A percentile compares a stretch with the other conserved stretches of the same genome.
Evolutionary conservation across 2,888 invertebrate genomes (phyloP).

Genomic region (Aporophyla nigra): DNA sequence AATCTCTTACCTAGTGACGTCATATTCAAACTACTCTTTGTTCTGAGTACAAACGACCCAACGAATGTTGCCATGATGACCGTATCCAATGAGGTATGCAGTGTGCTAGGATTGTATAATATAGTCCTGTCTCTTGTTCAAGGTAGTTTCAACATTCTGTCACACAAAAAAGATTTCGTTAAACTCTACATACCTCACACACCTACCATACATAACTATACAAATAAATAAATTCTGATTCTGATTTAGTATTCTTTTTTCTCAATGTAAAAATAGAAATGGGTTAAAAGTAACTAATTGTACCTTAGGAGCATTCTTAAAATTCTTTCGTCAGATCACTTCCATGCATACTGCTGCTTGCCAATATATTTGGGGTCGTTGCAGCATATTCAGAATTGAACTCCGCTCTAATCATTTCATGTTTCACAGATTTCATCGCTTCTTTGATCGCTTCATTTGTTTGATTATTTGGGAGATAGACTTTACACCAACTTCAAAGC

Average conservation of each 20-base stretch:
- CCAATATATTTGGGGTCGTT: not conserved
- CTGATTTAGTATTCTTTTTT: not conserved
- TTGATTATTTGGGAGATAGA: not conserved
- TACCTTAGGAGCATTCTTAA: not conserved
- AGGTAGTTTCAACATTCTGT: conserved; percentile 22
- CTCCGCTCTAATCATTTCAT: not conserved
- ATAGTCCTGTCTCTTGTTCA: conserved; percentile 27
- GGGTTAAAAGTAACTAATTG: not conserved
- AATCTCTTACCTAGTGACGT: conserved; percentile 12
- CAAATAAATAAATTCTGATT: no score
- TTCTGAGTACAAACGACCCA: conserved; percentile 39
- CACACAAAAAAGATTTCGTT: not conserved
- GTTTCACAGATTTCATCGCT: not conserved
- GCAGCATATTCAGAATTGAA: not conserved
- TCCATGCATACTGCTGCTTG: not conserved
- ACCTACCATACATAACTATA: no score
- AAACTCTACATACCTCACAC: not conserved
- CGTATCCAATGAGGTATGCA: conserved; percentile 47
- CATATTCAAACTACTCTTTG: conserved; percentile 57
- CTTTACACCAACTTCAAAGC: not conserved
- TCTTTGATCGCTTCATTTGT: not conserved
- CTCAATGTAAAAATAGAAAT: not conserved
- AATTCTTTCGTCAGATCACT: not conserved
- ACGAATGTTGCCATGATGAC: conserved; percentile 34
- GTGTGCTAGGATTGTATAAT: conserved; percentile 27